Evolutionary conservation across 2,888 invertebrate genomes (phyloP).

Genomic region (Clunio marinus): DNA sequence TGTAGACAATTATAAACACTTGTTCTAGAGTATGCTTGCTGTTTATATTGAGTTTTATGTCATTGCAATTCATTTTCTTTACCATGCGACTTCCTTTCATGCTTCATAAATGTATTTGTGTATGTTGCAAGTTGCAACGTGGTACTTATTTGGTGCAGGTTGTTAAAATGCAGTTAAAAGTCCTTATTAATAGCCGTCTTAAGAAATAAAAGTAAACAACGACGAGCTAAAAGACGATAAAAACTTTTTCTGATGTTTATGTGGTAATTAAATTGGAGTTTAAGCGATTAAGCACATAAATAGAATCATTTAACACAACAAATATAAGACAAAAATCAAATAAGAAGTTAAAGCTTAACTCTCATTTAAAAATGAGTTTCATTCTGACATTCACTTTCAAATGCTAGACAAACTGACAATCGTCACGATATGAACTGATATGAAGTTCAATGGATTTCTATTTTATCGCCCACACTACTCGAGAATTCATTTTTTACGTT

Average conservation of each 20-base stretch:
- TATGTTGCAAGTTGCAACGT: background rate
- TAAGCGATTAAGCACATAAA: background rate
- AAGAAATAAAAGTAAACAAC: conserved; percentile 26
- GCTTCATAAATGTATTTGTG: background rate
- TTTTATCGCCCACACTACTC: background rate
- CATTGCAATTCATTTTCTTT: too few species aligned
- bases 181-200: conserved; percentile 27
- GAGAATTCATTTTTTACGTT: background rate
- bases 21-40: too few species aligned
- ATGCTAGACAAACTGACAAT: too few species aligned
- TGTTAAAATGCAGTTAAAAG: conserved; percentile 32
- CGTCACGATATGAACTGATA: too few species aligned
- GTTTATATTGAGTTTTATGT: too few species aligned
- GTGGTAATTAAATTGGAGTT: conserved; percentile 28
- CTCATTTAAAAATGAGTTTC: too few species aligned
- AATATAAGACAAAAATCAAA: too few species aligned
- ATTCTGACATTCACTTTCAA: too few species aligned
- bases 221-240: conserved; percentile 18
- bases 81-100: background rate
- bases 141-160: conserved; percentile 25
- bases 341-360: too few species aligned
- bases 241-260: conserved; percentile 26
- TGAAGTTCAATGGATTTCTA: background rate
- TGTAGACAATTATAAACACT: conserved; percentile 36
- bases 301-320: too few species aligned